These are phyloP conservation scores for Spondyliosoma cantharus DNA, from an alignment of 2,797 vertebrate species.

Conservation along the genomic window DNA sequence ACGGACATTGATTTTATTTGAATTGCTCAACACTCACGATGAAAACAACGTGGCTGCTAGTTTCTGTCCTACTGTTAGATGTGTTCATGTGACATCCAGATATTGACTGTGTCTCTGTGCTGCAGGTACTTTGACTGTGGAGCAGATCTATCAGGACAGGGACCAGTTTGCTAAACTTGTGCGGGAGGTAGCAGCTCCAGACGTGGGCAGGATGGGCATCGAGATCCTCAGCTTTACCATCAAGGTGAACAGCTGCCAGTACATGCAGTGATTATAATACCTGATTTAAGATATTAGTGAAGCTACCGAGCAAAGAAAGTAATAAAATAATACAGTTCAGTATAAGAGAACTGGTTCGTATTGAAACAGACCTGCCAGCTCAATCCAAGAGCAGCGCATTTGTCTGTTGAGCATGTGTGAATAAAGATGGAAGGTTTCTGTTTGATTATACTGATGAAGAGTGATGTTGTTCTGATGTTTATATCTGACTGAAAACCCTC, in stretches of 20 bases:
- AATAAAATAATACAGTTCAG: not conserved
- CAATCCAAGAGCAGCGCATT: not conserved
- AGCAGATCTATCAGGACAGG: slow-evolving; percentile 97
- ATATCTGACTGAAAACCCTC: too few relatives aligned
- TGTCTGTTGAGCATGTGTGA: too few relatives aligned
- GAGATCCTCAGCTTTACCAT: slow-evolving; percentile 98
- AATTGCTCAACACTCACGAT: not conserved
- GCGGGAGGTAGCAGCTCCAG: slow-evolving; percentile 93
- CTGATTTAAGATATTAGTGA: not conserved
- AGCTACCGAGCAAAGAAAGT: not conserved
- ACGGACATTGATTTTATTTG: not conserved
- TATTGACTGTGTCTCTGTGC: not conserved
- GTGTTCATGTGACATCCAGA: not conserved
- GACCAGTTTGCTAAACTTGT: slow-evolving; percentile 97
- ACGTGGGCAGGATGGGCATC: slow-evolving; percentile 95
- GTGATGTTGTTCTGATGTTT: too few relatives aligned
- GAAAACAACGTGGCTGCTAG: not conserved
- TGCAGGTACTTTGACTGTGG: slow-evolving; percentile 93
- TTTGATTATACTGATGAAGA: too few relatives aligned
- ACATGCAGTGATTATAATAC: not conserved
- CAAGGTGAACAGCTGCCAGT: slow-evolving; percentile 75
- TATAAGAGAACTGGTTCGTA: not conserved
- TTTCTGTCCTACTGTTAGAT: not conserved
- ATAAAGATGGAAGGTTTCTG: too few relatives aligned
- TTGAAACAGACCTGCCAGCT: not conserved